Evolutionary conservation across 2,797 vertebrate species (phyloP).

Genomic region (Chaenodraco wilsoni): DNA sequence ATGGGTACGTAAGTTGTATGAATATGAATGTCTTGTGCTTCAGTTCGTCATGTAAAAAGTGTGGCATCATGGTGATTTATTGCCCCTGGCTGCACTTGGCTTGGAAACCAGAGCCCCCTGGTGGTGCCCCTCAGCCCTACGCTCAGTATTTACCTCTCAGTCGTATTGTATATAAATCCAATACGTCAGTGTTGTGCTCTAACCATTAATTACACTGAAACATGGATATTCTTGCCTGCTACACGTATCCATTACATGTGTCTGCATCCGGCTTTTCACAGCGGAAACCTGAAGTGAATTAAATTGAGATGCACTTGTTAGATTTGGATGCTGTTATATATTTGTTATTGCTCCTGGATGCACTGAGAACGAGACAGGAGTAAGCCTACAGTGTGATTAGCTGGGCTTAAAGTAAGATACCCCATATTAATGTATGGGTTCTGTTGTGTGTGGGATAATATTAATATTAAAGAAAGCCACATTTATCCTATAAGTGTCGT

Average conservation of each 20-base stretch:
- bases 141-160: not conserved
- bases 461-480: not conserved
- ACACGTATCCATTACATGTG: slow-evolving; percentile 10
- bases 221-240: not conserved
- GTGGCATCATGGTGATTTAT: slow-evolving; percentile 36
- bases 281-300: slow-evolving; percentile 7
- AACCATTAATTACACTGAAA: not conserved
- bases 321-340: not conserved
- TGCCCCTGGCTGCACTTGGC: slow-evolving; percentile 70
- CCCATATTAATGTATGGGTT: slow-evolving; percentile 8
- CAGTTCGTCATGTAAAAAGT: slow-evolving; percentile 8
- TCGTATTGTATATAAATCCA: not conserved
- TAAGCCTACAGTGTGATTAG: not conserved
- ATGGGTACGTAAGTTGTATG: not conserved
- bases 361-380: not conserved
- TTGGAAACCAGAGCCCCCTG: slow-evolving; percentile 85
- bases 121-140: slow-evolving; percentile 76
- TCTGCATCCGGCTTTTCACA: slow-evolving; percentile 15
- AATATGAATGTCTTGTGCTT: not conserved
- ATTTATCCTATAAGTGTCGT: not conserved
- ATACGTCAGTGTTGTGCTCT: not conserved
- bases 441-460: not conserved
- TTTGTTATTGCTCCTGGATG: not conserved
- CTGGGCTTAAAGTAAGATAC: not conserved
- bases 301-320: slow-evolving; percentile 15